phyloP scores from a whole-genome alignment of 2,888 invertebrate genomes.

The Tyria jacobaeae region DNA sequence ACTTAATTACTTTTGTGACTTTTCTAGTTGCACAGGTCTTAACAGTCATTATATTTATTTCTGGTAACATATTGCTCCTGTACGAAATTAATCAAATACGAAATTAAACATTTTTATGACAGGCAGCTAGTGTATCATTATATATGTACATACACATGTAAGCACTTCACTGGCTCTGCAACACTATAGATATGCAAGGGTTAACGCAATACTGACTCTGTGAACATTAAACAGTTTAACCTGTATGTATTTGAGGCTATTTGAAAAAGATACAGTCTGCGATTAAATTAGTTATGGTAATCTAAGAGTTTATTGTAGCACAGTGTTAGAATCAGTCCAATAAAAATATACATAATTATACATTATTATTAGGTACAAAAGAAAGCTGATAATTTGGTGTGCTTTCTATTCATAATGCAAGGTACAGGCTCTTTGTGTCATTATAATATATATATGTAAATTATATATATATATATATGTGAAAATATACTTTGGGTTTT shows the following conservation, averaged over 20 bases:
- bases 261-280: background rate
- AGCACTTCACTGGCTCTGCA: too few relatives aligned
- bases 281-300: background rate
- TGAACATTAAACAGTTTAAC: too few relatives aligned
- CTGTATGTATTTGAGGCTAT: background rate
- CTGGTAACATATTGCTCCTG: background rate
- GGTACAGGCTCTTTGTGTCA: background rate
- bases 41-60: background rate
- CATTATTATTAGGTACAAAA: too few relatives aligned
- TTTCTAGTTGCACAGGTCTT: background rate
- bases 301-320: background rate
- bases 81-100: too few relatives aligned
- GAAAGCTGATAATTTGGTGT: too few relatives aligned
- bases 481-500: too few relatives aligned
- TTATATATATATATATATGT: background rate
- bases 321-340: background rate
- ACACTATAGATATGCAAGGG: too few relatives aligned
- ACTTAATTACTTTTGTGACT: background rate
- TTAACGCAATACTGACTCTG: too few relatives aligned
- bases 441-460: background rate
- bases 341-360: too few relatives aligned
- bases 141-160: too few relatives aligned
- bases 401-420: background rate
- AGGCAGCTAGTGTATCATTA: too few relatives aligned
- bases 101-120: too few relatives aligned